phyloP scores from a whole-genome alignment of 2,797 vertebrate genomes.

The Amazona ochrocephala region DNA sequence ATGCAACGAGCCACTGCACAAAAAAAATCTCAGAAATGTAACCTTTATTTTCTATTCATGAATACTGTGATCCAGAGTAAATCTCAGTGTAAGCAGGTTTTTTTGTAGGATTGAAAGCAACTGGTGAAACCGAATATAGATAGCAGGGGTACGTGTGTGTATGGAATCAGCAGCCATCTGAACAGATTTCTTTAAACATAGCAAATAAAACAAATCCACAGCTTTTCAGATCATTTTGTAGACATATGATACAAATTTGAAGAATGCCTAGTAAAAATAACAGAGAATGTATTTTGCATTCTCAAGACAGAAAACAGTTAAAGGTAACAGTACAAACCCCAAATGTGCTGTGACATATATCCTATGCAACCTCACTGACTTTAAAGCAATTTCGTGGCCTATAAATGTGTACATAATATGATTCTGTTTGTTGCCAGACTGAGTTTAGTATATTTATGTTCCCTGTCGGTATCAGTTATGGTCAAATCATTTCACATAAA shows the following conservation, averaged over 20 bases:
- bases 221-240: conserved; percentile 42
- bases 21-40: not conserved
- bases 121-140: conserved; percentile 2
- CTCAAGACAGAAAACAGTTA: not conserved
- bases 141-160: not conserved
- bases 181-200: conserved; percentile 12
- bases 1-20: not conserved
- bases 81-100: conserved; percentile 32
- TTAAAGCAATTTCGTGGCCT: not conserved
- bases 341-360: not conserved
- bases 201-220: conserved; percentile 53
- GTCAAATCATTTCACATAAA: conserved; percentile 40
- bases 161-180: conserved; percentile 12
- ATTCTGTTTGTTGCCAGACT: conserved; percentile 9
- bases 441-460: conserved; percentile 47
- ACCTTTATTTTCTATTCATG: conserved; percentile 56
- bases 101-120: conserved; percentile 18
- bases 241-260: not conserved
- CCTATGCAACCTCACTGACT: not conserved
- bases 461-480: conserved; percentile 13
- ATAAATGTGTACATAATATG: not conserved
- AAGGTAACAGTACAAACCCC: not conserved
- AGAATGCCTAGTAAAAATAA: conserved; percentile 7
- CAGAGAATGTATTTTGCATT: conserved; percentile 25
- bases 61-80: conserved; percentile 27